These are phyloP conservation scores for Montipora cactus DNA, from an alignment of 64 coral and sea anemone species.

Conservation along the genomic window DNA sequence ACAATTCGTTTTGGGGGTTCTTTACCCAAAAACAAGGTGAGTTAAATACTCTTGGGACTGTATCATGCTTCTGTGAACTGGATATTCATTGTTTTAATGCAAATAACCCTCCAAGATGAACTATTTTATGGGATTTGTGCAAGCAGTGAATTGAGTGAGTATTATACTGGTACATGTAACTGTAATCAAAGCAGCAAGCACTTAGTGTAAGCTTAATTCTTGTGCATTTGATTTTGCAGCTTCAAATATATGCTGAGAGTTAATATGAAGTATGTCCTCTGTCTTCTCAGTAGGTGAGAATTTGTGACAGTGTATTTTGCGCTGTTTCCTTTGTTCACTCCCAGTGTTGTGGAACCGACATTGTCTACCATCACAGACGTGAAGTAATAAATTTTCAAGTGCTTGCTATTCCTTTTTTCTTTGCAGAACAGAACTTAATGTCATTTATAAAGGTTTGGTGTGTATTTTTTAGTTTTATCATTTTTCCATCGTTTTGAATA, in stretches of 20 bases:
- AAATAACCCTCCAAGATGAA: too few relatives aligned
- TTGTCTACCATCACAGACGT: too few relatives aligned
- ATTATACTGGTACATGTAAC: too few relatives aligned
- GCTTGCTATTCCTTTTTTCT: not conserved
- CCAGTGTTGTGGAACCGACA: not conserved
- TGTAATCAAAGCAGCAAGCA: too few relatives aligned
- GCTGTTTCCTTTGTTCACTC: not conserved
- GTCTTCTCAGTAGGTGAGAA: slow-evolving; percentile 49
- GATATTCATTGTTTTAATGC: too few relatives aligned
- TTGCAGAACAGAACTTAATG: slow-evolving; percentile 49
- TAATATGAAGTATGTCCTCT: slow-evolving; percentile 36
- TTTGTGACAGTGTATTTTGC: not conserved
- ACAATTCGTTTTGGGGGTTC: too few relatives aligned
- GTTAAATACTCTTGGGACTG: too few relatives aligned
- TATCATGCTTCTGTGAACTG: too few relatives aligned
- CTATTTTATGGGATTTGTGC: too few relatives aligned
- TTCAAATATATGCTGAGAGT: slow-evolving; percentile 58
- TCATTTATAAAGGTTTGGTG: slow-evolving; percentile 52
- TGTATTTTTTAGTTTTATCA: slow-evolving; percentile 27
- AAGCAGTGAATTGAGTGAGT: too few relatives aligned
- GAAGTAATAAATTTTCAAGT: not conserved
- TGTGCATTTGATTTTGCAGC: slow-evolving; percentile 7
- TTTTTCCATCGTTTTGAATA: not conserved
- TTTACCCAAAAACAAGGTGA: too few relatives aligned
- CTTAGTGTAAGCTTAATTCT: not conserved